Evolutionary conservation across 2,113 vertebrate genomes (phyloP).

Genomic region (Hucho hucho): DNA sequence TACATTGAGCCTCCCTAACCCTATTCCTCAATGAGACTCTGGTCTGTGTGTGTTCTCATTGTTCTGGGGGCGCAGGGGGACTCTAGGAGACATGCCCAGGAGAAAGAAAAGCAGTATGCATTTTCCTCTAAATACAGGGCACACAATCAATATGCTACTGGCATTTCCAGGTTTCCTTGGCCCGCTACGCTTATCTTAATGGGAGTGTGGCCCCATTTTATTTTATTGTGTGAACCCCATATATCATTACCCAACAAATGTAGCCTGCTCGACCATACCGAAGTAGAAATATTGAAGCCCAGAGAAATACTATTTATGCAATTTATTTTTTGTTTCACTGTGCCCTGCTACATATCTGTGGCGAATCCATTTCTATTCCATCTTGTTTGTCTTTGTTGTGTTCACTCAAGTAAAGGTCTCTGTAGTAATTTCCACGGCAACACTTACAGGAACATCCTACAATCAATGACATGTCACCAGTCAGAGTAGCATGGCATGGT

Average conservation of each 20-base stretch:
- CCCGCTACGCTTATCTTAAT: conserved; percentile 65
- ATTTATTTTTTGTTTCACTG: conserved; percentile 45
- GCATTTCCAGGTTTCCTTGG: conserved; percentile 66
- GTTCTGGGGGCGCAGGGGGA: conserved; percentile 14
- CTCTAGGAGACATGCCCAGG: conserved; percentile 30
- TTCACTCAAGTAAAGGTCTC: conserved; percentile 13
- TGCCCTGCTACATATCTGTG: conserved; percentile 27
- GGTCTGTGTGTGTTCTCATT: conserved; percentile 5
- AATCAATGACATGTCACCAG: conserved; percentile 24
- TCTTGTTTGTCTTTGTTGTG: conserved; percentile 26
- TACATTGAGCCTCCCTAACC: too few species aligned
- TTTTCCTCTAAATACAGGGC: conserved; percentile 53
- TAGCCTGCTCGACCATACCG: conserved; percentile 41
- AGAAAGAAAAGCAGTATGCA: conserved; percentile 37
- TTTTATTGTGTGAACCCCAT: conserved; percentile 66
- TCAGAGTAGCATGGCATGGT: conserved; percentile 16
- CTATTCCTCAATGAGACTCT: too few species aligned
- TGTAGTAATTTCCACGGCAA: conserved; percentile 23
- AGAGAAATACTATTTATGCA: conserved; percentile 32
- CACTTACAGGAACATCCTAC: conserved; percentile 26
- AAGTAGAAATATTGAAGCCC: conserved; percentile 33
- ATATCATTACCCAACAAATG: conserved; percentile 71
- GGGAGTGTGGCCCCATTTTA: conserved; percentile 61
- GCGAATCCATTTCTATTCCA: conserved; percentile 34
- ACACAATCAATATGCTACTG: conserved; percentile 69